phyloP scores from a whole-genome alignment of 2,797 vertebrate genomes.

The Cephalopachus bancanus region DNA sequence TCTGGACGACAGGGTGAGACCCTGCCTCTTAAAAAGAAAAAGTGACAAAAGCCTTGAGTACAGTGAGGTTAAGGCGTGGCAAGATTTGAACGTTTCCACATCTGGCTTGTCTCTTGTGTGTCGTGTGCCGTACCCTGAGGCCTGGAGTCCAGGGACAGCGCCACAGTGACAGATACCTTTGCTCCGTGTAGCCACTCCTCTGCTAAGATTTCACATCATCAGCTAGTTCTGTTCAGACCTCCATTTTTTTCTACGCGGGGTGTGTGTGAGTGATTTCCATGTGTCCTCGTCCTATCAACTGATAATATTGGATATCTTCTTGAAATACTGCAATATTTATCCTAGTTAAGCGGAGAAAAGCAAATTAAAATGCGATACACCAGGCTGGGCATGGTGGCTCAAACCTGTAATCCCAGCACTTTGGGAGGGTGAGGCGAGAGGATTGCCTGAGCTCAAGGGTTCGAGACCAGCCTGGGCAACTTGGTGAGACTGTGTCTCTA shows the following conservation, averaged over 20 bases:
- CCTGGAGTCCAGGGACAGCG: not conserved
- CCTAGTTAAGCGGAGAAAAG: conserved; percentile 57
- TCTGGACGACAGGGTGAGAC: too few species aligned
- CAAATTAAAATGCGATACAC: conserved; percentile 47
- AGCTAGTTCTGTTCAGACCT: not conserved
- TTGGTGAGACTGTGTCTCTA: too few species aligned
- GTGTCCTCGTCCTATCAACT: not conserved
- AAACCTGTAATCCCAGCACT: too few species aligned
- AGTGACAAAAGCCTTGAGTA: not conserved
- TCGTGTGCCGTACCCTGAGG: not conserved
- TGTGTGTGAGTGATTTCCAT: not conserved
- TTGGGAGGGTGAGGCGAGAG: too few species aligned
- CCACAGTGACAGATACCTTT: not conserved
- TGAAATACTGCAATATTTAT: conserved; percentile 27
- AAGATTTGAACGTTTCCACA: not conserved
- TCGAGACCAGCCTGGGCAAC: too few species aligned
- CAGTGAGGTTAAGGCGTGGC: not conserved
- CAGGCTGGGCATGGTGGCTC: too few species aligned
- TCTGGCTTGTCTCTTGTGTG: not conserved
- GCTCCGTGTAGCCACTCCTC: not conserved
- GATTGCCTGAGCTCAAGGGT: too few species aligned
- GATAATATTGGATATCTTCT: not conserved
- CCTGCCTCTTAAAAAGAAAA: not conserved
- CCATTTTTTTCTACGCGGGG: not conserved
- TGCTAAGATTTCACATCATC: not conserved